phyloP scores from a whole-genome alignment of 1,140 invertebrate genomes.

The Agrilus planipennis region DNA sequence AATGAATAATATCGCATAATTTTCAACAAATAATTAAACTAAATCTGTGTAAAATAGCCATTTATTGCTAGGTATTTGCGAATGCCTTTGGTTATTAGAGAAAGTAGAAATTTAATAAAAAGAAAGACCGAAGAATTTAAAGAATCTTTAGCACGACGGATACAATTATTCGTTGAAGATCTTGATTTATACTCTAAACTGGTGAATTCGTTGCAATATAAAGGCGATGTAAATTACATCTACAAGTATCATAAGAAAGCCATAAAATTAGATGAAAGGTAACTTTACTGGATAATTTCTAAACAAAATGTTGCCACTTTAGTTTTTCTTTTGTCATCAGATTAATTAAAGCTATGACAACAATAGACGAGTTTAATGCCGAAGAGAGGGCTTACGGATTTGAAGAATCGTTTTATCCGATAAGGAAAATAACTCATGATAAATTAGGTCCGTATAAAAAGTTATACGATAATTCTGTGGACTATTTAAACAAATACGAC shows the following conservation, averaged over 20 bases:
- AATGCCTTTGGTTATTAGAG: constrained; percentile 68
- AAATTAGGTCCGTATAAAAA: constrained; percentile 73
- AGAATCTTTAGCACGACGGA: constrained; percentile 54
- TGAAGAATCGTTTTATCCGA: constrained; percentile 80
- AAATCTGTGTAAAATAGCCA: no score
- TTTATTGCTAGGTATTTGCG: constrained; percentile 34
- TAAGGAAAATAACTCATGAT: constrained; percentile 61
- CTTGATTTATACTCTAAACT: constrained; percentile 67
- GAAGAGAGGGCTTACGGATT: constrained; percentile 86
- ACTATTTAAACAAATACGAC: constrained; percentile 74
- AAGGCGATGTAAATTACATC: constrained; percentile 79
- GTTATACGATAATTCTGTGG: constrained; percentile 73
- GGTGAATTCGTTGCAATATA: constrained; percentile 75
- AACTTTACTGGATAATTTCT: no score
- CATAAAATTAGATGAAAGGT: constrained; percentile 56
- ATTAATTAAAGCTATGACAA: constrained; percentile 56
- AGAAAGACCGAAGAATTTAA: constrained; percentile 82
- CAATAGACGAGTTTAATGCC: constrained; percentile 81
- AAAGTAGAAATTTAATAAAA: constrained; percentile 68
- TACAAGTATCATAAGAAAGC: constrained; percentile 76
- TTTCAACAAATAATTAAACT: no score
- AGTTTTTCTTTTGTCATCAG: no score
- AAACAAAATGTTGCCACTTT: no score
- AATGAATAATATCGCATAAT: no score
- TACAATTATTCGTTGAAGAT: constrained; percentile 65